Base-by-base conservation (phyloP, 2,888 invertebrate genomes). In the Zygothrica quintamaculata region DNA sequence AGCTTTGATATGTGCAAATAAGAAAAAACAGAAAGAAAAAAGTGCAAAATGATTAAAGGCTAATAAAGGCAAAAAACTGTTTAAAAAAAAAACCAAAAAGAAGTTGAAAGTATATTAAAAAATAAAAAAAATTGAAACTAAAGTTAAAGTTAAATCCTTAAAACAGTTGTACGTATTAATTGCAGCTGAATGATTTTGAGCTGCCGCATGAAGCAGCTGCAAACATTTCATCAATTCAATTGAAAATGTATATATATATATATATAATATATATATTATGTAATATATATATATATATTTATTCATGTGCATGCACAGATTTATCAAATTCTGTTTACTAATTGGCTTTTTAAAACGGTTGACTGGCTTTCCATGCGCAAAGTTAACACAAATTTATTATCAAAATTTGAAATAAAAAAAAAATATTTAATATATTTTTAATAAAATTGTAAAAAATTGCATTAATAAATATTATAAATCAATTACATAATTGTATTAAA, bases 251-350 rank as follows among this genome's bases (percentile, higher is more conserved):
- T n/a, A n/a, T n/a, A n/a, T n/a, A n/a, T n/a, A n/a, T n/a, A n/a
- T n/a, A n/a, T n/a, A n/a, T n/a, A n/a, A n/a, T n/a, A n/a, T n/a
- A n/a, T n/a, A n/a, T n/a, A n/a, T n/a, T n/a, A n/a, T n/a, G n/a
- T n/a, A n/a, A n/a, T n/a, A 16, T 12, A 22, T 31, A 26, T 44
- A 18, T 50, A 29, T n/a, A 37, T 64, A 58, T 51, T 64, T 58
- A 69, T 53, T 64, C 55, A 72, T 40, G 48, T 56, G 69, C 18
- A 51, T 69, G 60, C 65, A 65, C 58, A 57, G 33, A 53, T 51
- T 56, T 61, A 61, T 51, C 22, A 51, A 56, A 61, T 39, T 26
- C n/a, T 29, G 9, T n/a, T n/a, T 9, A n/a, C 51, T 62, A 70
- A 70, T 58, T 58, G 40, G 71, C 53, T 47, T 46, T 31, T 50